phyloP scores from a whole-genome alignment of 2,888 invertebrate species.

The Macrosiphum euphorbiae region DNA sequence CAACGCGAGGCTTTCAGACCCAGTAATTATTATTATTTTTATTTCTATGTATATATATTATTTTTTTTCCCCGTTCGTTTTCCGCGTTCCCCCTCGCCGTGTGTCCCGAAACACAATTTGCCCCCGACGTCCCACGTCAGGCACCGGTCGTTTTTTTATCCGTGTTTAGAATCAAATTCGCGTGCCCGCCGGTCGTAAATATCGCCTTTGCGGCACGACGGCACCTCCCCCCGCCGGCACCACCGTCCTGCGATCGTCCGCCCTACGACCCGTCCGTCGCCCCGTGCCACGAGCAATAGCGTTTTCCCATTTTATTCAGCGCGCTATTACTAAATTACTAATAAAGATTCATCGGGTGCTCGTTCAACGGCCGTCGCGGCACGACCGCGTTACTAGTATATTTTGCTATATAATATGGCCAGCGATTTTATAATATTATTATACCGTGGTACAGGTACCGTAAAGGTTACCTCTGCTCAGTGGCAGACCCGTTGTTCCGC shows the following conservation, averaged over 20 bases:
- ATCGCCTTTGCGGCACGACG: conserved; percentile 28
- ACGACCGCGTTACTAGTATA: neutral
- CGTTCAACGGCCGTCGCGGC: neutral
- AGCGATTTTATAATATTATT: neutral
- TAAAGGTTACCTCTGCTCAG: too few species aligned
- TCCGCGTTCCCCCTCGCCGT: neutral
- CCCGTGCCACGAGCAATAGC: conserved; percentile 55
- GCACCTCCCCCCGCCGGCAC: neutral
- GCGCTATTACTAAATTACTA: conserved; percentile 55
- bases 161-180: conserved; percentile 63
- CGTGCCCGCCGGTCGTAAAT: conserved; percentile 59
- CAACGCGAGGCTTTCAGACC: conserved; percentile 59
- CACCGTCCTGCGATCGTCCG: neutral
- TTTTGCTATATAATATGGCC: neutral
- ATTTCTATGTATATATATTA: neutral
- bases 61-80: neutral
- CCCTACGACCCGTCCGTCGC: neutral
- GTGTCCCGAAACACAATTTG: conserved; percentile 52
- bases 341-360: conserved; percentile 49
- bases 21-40: conserved; percentile 63
- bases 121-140: conserved; percentile 40
- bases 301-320: conserved; percentile 57
- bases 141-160: conserved; percentile 62
- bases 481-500: too few species aligned
- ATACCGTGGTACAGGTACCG: neutral